phyloP scores from a whole-genome alignment of 1,140 invertebrate genomes.

The Polyergus mexicanus region DNA sequence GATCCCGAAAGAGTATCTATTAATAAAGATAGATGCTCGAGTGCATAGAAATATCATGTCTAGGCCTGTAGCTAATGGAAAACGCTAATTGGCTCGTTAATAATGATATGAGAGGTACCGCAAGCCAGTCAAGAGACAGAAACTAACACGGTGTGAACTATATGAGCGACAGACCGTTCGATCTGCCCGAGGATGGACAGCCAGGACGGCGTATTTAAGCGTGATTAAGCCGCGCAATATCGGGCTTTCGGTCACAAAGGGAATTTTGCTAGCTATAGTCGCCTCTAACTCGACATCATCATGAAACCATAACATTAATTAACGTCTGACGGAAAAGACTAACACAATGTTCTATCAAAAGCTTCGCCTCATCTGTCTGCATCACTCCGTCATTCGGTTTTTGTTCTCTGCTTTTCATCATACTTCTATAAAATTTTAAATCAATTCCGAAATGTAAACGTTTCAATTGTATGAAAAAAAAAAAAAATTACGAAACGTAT shows the following conservation, averaged over 20 bases:
- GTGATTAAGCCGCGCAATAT: conserved; percentile 75
- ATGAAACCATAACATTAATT: conserved; percentile 72
- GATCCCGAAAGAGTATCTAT: not conserved
- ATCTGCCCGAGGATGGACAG: conserved; percentile 38
- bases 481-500: not conserved
- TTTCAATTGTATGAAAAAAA: not conserved
- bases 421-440: conserved; percentile 28
- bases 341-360: conserved; percentile 46
- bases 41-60: conserved; percentile 15
- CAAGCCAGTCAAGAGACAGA: conserved; percentile 44
- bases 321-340: conserved; percentile 61
- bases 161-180: not conserved
- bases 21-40: not conserved
- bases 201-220: conserved; percentile 68
- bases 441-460: not conserved
- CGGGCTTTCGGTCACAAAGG: conserved; percentile 72
- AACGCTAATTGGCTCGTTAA: conserved; percentile 74
- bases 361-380: not conserved
- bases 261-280: conserved; percentile 67
- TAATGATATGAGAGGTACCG: conserved; percentile 62
- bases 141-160: conserved; percentile 31
- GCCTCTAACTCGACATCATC: conserved; percentile 52
- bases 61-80: conserved; percentile 47
- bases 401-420: not conserved
- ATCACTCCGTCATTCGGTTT: not conserved